These are phyloP conservation scores for Arrhopalites spinosus DNA, from an alignment of 2,888 invertebrate genomes.

Conservation along the genomic window DNA sequence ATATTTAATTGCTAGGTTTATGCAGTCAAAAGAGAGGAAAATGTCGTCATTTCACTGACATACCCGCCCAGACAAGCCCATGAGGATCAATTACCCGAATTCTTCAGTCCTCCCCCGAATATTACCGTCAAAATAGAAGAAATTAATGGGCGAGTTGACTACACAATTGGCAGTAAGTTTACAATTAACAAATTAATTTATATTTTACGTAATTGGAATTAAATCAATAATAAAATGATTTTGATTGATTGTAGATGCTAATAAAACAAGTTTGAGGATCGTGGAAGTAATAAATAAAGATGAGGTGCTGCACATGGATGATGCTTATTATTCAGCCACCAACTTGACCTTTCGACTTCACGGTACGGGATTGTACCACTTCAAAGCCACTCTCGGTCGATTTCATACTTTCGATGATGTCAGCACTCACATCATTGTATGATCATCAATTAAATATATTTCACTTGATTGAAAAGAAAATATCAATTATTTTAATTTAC, in stretches of 20 bases:
- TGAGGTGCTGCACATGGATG: slow-evolving; percentile 32
- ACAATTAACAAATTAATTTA: background rate
- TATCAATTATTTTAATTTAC: background rate
- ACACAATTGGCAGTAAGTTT: slow-evolving; percentile 21
- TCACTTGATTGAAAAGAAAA: background rate
- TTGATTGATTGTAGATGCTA: background rate
- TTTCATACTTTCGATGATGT: slow-evolving; percentile 52
- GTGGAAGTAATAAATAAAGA: slow-evolving; percentile 39
- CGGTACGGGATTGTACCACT: slow-evolving; percentile 53
- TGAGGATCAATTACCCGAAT: slow-evolving; percentile 39
- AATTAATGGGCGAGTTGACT: slow-evolving; percentile 47
- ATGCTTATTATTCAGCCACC: slow-evolving; percentile 36
- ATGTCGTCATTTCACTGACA: background rate
- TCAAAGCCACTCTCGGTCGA: slow-evolving; percentile 42
- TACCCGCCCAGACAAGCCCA: slow-evolving; percentile 42
- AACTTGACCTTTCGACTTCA: slow-evolving; percentile 36
- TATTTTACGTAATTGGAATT: background rate
- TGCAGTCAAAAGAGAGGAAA: slow-evolving; percentile 34
- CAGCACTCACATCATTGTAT: slow-evolving; percentile 47
- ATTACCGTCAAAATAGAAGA: slow-evolving; percentile 45
- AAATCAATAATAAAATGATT: background rate
- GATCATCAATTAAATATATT: background rate
- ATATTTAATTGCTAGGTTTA: slow-evolving; percentile 33
- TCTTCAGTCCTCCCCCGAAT: slow-evolving; percentile 30
- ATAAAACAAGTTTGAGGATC: background rate